phyloP scores from a whole-genome alignment of 2,888 invertebrate species.

The Dendrolimus houi region DNA sequence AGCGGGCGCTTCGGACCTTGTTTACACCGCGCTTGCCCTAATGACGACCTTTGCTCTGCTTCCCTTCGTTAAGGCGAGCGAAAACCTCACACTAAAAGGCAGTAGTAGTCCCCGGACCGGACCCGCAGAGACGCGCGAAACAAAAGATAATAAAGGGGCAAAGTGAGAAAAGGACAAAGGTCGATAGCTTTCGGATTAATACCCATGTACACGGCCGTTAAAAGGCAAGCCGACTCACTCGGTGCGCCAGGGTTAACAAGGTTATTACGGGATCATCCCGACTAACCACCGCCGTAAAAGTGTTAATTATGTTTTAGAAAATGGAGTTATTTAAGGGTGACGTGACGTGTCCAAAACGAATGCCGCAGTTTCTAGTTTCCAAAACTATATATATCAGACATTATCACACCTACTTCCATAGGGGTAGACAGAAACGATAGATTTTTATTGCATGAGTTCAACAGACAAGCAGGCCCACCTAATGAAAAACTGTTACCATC shows the following conservation, averaged over 20 bases:
- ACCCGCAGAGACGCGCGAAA: conserved; percentile 61
- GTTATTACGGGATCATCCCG: conserved; percentile 75
- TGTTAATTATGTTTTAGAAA: conserved; percentile 70
- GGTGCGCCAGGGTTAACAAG: conserved; percentile 74
- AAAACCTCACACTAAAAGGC: conserved; percentile 76
- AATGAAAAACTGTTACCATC: too few species aligned
- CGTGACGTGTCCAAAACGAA: conserved; percentile 7
- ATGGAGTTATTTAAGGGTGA: conserved; percentile 41
- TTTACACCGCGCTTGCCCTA: conserved; percentile 77
- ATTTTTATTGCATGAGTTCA: too few species aligned
- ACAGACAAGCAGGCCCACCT: too few species aligned
- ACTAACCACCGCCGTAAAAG: conserved; percentile 70
- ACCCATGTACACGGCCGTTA: conserved; percentile 72
- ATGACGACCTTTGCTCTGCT: conserved; percentile 77
- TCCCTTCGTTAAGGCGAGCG: conserved; percentile 77
- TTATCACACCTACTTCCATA: too few species aligned
- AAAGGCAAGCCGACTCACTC: conserved; percentile 70
- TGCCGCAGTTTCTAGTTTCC: too few species aligned
- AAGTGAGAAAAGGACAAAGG: conserved; percentile 61
- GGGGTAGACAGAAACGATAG: too few species aligned
- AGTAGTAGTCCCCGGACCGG: conserved; percentile 60
- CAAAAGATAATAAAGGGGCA: conserved; percentile 36
- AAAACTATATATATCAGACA: too few species aligned
- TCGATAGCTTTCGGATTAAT: conserved; percentile 74
- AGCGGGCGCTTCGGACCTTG: conserved; percentile 75